Evolutionary conservation across 2,113 vertebrate genomes (phyloP), one percentile per base, ranked within the genome.

Genomic region (Aptenodytes forsteri): DNA sequence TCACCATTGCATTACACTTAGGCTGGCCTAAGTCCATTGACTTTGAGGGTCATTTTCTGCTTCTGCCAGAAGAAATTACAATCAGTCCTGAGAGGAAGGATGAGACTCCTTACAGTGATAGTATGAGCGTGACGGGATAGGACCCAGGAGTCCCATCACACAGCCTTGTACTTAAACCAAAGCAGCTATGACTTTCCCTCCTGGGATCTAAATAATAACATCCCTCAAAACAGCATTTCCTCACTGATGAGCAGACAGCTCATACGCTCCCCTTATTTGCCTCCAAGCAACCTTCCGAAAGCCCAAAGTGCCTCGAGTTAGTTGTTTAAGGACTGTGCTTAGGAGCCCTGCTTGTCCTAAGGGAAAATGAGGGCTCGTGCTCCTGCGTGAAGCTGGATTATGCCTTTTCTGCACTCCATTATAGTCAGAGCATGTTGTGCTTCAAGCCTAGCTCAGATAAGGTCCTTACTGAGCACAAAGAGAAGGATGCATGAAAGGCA

Each of bases 161-260:
- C 49, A 87, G 86, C 64, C 83, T n/a, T 13, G 3, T 55, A 47
- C 54, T 97, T 93, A 59, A 87, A 91, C 65, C 58, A 40, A 27
- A 94, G 32, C 77, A 89, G 93, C 93, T 55, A 75, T 7, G 77
- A 44, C 65, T 75, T 30, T 16, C 42, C 72, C 96, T 82, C 91
- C 38, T 84, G 87, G 89, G 96, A 94, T 26, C 77, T 59, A 82
- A 92, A 95, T 89, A 97, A 84, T 6, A 92, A 79, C 91, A 94
- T 61, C 65, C 92, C 93, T 93, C 86, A 76, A 75, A 93, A 21
- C 64, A 90, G 64, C 82, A 69, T 84, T 91, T 95, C 85, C 85
- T 88, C 50, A 5, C 71, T 76, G 84, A 95, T 89, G 82, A 94
- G 82, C 82, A 83, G 58, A 47, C 44, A 82, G 90, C 77, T 90